These are phyloP conservation scores for Onychorhynchus coronatus DNA, from an alignment of 2,113 vertebrate species.

Conservation along the genomic window DNA sequence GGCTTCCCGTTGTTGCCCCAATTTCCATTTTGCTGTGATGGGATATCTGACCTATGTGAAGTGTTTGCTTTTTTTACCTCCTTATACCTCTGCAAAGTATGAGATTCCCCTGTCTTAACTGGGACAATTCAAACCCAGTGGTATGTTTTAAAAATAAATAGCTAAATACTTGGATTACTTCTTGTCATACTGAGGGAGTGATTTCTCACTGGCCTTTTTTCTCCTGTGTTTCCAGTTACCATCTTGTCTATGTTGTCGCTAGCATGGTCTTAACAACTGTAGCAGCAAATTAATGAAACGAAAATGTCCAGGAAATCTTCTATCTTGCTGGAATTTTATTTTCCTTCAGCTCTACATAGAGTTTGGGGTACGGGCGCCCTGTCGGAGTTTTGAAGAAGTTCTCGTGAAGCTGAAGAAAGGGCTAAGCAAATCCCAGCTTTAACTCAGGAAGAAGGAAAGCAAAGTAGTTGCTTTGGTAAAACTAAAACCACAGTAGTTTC, in stretches of 20 bases:
- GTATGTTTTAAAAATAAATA: neutral
- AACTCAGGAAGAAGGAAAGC: neutral
- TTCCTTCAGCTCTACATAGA: neutral
- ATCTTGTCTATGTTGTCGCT: neutral
- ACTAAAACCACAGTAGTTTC: neutral
- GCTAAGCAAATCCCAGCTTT: neutral
- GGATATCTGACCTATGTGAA: neutral
- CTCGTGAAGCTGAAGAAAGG: neutral
- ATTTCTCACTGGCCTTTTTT: neutral
- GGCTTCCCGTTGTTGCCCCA: neutral
- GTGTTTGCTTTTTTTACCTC: neutral
- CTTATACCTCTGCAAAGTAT: neutral
- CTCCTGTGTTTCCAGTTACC: neutral
- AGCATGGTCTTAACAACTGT: neutral
- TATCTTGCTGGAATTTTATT: neutral
- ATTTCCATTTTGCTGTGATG: neutral
- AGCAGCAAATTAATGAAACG: neutral
- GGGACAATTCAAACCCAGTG: neutral
- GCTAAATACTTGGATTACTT: neutral
- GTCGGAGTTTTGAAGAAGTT: neutral
- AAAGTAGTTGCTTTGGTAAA: neutral
- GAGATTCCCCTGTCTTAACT: neutral
- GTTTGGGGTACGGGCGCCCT: neutral
- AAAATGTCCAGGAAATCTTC: neutral
- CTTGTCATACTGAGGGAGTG: neutral